These are phyloP conservation scores for Uromys caudimaculatus DNA, from an alignment of 2,797 vertebrate species.

Conservation along the genomic window DNA sequence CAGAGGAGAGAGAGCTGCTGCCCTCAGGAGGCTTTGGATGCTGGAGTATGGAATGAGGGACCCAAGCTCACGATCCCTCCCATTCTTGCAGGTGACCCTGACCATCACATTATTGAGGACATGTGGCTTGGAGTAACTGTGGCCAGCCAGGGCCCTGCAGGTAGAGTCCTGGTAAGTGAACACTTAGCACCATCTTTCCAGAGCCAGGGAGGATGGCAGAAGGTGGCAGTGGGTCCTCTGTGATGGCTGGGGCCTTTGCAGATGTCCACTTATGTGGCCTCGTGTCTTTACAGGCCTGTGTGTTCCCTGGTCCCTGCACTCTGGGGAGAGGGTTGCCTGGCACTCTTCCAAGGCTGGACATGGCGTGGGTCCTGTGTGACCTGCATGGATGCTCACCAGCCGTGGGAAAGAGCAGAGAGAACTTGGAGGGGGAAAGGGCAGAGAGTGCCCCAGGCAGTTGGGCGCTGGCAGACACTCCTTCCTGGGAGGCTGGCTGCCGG, in stretches of 20 bases:
- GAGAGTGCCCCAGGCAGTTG: slow-evolving; percentile 50
- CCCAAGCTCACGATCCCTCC: not conserved
- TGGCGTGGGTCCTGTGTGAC: slow-evolving; percentile 44
- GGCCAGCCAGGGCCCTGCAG: slow-evolving; percentile 91
- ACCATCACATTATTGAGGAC: slow-evolving; percentile 92
- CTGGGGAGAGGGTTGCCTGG: not conserved
- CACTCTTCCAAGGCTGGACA: not conserved
- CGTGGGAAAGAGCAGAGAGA: slow-evolving; percentile 65
- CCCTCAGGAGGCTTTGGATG: not conserved
- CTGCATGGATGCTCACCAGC: slow-evolving; percentile 21
- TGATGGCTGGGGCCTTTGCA: not conserved
- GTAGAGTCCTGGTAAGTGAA: slow-evolving; percentile 94
- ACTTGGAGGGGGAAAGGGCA: slow-evolving; percentile 71
- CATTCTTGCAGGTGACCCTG: slow-evolving; percentile 86
- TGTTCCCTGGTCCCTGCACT: not conserved
- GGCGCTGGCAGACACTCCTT: slow-evolving; percentile 47
- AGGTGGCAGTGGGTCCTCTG: not conserved
- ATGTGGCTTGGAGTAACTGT: slow-evolving; percentile 98
- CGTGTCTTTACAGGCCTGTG: not conserved
- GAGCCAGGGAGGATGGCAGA: not conserved
- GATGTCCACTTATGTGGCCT: not conserved
- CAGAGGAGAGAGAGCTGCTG: not conserved
- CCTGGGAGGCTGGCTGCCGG: slow-evolving; percentile 54
- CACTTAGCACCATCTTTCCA: not conserved
- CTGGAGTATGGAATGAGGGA: not conserved